Evolutionary conservation across 35 echinoderm and acorn worm genomes (phyloP).

Genomic region (Acanthaster planci): DNA sequence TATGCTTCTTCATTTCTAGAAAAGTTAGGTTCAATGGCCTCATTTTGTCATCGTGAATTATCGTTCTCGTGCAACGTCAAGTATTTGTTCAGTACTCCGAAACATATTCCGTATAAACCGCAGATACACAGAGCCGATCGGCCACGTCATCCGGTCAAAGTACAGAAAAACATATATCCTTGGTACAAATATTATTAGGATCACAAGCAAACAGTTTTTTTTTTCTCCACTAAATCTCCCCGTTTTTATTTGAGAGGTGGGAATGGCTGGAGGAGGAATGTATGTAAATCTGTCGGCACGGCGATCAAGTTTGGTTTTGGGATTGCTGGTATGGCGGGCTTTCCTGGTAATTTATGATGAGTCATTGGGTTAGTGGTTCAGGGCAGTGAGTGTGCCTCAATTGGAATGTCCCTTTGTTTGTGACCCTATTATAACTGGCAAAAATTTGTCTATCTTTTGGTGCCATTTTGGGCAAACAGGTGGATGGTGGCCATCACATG

Average conservation of each 20-base stretch:
- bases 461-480: no score
- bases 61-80: not conserved
- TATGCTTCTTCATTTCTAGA: not conserved
- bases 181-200: not conserved
- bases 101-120: conserved; percentile 5
- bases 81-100: conserved; percentile 1
- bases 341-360: conserved; percentile 27
- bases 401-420: conserved; percentile 1
- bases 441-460: no score
- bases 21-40: conserved; percentile 7
- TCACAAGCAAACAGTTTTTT: conserved; percentile 3
- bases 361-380: not conserved
- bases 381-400: not conserved
- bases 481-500: no score
- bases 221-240: not conserved
- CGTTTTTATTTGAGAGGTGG: no score
- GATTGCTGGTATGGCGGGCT: not conserved
- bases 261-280: not conserved
- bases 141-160: not conserved
- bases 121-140: not conserved
- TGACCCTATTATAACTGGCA: not conserved
- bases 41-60: not conserved
- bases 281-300: conserved; percentile 20
- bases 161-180: conserved; percentile 15
- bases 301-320: not conserved